phyloP scores from a whole-genome alignment of 2,113 vertebrate species.

The Bufo bufo region DNA sequence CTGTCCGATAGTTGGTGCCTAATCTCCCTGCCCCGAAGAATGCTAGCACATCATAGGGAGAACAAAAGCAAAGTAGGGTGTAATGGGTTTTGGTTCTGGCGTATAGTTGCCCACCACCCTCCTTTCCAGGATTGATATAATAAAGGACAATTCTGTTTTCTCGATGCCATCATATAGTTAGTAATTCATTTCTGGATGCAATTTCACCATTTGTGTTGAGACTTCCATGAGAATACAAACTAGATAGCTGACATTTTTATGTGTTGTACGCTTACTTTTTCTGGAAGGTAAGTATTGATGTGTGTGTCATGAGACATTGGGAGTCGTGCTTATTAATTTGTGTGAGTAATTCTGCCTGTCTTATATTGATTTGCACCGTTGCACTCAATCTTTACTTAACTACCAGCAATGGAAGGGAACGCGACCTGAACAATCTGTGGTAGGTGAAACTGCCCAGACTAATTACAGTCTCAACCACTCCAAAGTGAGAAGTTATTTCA shows the following conservation, averaged over 20 bases:
- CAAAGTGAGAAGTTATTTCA: conserved; percentile 1
- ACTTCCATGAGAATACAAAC: neutral
- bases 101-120: too few species aligned
- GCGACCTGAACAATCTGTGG: neutral
- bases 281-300: conserved; percentile 42
- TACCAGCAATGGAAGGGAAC: conserved; percentile 10
- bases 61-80: too few species aligned
- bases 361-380: conserved; percentile 38
- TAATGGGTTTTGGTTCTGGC: too few species aligned
- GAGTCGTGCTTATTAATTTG: conserved; percentile 44
- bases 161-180: too few species aligned
- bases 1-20: too few species aligned
- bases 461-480: conserved; percentile 23
- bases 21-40: too few species aligned
- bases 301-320: conserved; percentile 13
- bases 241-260: conserved; percentile 25
- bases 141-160: too few species aligned
- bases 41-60: too few species aligned
- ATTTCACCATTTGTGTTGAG: too few species aligned
- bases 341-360: conserved; percentile 46
- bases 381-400: conserved; percentile 30
- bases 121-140: too few species aligned
- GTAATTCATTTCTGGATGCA: too few species aligned
- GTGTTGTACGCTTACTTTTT: conserved; percentile 26
- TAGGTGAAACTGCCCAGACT: conserved; percentile 26